Percentiles rank a stretch among this genome's conserved stretches.
Conservation (phyloP, 2,888 invertebrate genomes). For the Allygus modestus region DNA sequence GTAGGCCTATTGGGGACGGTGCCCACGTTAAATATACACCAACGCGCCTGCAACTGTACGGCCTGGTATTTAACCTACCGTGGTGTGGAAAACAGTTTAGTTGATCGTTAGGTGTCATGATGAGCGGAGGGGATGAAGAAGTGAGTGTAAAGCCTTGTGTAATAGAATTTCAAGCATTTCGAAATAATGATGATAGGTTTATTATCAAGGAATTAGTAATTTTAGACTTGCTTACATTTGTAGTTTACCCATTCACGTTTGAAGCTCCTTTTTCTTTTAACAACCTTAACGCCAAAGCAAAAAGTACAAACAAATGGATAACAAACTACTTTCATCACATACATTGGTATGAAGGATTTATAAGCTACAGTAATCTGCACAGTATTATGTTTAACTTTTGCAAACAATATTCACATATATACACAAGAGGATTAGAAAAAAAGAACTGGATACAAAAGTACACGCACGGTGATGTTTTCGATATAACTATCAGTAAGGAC, state of each 20-base stretch:
- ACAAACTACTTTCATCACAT: neutral
- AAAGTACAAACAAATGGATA: neutral
- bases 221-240: neutral
- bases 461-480: neutral
- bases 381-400: constrained; percentile 14
- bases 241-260: neutral
- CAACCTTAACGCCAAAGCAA: neutral
- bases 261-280: neutral
- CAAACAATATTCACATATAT: neutral
- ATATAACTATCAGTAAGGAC: neutral
- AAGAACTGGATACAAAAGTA: neutral
- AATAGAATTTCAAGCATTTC: constrained; percentile 24
- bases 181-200: neutral
- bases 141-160: neutral
- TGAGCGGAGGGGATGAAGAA: neutral
- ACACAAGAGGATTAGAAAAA: constrained; percentile 19
- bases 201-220: constrained; percentile 23
- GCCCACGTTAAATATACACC: constrained; percentile 26
- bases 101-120: neutral
- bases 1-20: constrained; percentile 40
- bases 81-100: constrained; percentile 41
- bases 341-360: constrained; percentile 2
- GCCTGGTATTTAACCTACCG: constrained; percentile 42
- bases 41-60: constrained; percentile 39
- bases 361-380: neutral